Evolutionary conservation across 1,140 invertebrate species (phyloP).

Genomic region (Heliconius nattereri): DNA sequence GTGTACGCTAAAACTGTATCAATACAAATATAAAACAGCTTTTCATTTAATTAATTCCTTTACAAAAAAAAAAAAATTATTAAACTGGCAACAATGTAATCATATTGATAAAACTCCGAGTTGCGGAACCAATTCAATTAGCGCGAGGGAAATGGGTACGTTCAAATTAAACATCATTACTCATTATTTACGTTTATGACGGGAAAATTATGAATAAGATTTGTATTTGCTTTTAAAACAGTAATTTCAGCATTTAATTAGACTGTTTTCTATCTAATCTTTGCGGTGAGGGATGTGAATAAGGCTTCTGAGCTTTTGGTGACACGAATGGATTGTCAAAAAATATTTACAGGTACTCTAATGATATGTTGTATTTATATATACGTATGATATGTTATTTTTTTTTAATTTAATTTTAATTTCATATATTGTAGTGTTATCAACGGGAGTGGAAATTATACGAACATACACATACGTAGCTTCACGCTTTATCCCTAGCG

Average conservation of each 20-base stretch:
- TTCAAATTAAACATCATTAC: slow-evolving; percentile 25
- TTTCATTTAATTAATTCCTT: neutral
- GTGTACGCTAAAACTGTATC: neutral
- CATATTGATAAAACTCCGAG: slow-evolving; percentile 29
- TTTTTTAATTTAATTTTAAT: no score
- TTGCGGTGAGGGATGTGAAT: neutral
- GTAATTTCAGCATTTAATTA: neutral
- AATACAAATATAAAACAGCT: neutral
- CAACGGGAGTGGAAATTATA: no score
- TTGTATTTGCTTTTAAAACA: neutral
- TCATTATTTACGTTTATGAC: slow-evolving; percentile 26
- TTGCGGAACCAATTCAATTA: slow-evolving; percentile 35
- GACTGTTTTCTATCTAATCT: neutral
- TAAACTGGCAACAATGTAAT: slow-evolving; percentile 34
- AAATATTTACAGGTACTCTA: neutral
- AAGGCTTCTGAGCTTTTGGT: neutral
- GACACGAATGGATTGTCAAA: neutral
- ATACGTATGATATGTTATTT: no score
- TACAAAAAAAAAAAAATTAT: slow-evolving; percentile 6
- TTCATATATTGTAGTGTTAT: no score
- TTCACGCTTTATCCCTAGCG: no score
- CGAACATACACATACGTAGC: no score
- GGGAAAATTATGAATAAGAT: neutral
- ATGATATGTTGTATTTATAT: no score
- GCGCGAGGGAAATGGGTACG: slow-evolving; percentile 21